These are phyloP conservation scores for Liolophura sinensis DNA, from an alignment of 1,140 invertebrate genomes.

Conservation along the genomic window DNA sequence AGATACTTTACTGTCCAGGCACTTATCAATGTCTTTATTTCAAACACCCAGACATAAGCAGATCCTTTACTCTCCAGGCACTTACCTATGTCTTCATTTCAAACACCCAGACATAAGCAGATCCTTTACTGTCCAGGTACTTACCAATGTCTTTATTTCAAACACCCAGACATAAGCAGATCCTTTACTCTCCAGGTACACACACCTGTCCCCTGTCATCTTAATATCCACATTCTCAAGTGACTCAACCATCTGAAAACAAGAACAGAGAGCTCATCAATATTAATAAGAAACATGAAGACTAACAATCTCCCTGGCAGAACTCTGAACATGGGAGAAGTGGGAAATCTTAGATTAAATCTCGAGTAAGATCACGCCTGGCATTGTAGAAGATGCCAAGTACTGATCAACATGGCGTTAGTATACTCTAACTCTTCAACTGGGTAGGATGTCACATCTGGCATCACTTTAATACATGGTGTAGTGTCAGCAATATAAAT, in stretches of 20 bases:
- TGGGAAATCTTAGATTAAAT: too few species aligned
- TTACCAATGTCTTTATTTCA: constrained; percentile 29
- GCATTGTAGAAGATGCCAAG: too few species aligned
- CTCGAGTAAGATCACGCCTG: too few species aligned
- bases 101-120: neutral
- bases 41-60: constrained; percentile 6
- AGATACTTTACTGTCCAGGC: constrained; percentile 42
- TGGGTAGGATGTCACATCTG: too few species aligned
- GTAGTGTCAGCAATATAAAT: neutral
- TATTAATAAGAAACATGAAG: too few species aligned
- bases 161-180: constrained; percentile 38
- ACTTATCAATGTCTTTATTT: too few species aligned
- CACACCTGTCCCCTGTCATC: constrained; percentile 23
- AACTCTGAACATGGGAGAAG: too few species aligned
- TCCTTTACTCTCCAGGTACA: constrained; percentile 45
- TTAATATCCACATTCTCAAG: constrained; percentile 27
- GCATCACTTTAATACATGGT: too few species aligned
- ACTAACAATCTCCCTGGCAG: too few species aligned
- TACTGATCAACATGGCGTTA: too few species aligned
- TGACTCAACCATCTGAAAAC: constrained; percentile 37
- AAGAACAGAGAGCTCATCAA: too few species aligned
- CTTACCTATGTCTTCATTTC: neutral
- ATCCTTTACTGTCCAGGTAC: neutral
- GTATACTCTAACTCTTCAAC: too few species aligned
- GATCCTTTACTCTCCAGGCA: neutral